Evolutionary conservation across 2,113 vertebrate genomes (phyloP).

Genomic region (Pao palembangensis): DNA sequence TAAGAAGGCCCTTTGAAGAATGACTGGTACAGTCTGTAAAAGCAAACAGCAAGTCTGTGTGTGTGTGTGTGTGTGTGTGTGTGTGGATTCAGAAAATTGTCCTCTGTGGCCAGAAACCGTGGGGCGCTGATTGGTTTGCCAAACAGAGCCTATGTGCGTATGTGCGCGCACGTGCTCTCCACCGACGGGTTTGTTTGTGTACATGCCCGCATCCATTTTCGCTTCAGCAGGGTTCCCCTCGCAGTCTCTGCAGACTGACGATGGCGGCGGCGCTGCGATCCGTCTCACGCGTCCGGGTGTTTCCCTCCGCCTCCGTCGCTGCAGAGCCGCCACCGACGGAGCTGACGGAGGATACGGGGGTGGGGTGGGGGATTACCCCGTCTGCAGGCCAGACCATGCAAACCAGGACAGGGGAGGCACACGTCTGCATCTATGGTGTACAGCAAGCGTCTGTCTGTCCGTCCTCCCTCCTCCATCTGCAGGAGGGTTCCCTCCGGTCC

Average conservation of each 20-base stretch:
- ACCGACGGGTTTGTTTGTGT: slow-evolving; percentile 35
- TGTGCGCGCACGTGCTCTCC: not conserved
- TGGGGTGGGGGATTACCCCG: slow-evolving; percentile 45
- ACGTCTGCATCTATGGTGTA: no score
- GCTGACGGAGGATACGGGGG: slow-evolving; percentile 45
- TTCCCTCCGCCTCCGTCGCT: slow-evolving; percentile 38
- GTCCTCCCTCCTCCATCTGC: no score
- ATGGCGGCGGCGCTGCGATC: slow-evolving; percentile 50
- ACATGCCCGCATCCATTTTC: slow-evolving; percentile 34
- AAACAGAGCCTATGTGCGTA: slow-evolving; percentile 3
- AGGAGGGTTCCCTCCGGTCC: no score
- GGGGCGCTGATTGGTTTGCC: slow-evolving; percentile 52
- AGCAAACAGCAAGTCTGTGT: slow-evolving; percentile 6
- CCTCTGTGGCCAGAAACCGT: slow-evolving; percentile 36
- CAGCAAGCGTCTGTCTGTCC: no score
- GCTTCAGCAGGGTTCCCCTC: slow-evolving; percentile 54
- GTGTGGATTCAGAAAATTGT: slow-evolving; percentile 19
- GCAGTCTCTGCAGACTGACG: slow-evolving; percentile 50
- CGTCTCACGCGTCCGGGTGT: slow-evolving; percentile 52
- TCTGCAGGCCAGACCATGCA: slow-evolving; percentile 5
- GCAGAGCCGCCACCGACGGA: slow-evolving; percentile 19
- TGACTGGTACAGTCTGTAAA: slow-evolving; percentile 20
- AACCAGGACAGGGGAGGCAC: no score
- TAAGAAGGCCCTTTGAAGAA: slow-evolving; percentile 19
- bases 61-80: slow-evolving; percentile 9